Base-by-base conservation (phyloP, 2,113 vertebrate genomes). In the Microcebus griseorufus region DNA sequence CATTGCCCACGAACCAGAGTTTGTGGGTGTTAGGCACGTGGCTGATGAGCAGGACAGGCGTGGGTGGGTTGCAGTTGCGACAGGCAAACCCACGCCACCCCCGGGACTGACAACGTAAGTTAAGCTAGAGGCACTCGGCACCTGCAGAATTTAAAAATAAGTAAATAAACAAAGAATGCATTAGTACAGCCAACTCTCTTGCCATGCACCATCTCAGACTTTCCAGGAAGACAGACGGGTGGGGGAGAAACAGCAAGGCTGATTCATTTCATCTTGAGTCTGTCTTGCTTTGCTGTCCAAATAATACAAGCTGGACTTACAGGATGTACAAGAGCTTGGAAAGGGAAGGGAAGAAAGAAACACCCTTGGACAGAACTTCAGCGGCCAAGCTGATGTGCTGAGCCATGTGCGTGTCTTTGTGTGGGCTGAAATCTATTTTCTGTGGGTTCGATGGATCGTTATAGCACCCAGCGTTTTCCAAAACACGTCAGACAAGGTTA, bases 391-490 rank as follows among this genome's bases (percentile, higher is more conserved):
- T 14, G 18, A 69, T 55, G 85, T 1, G 69, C 96, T 85, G 34
- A 78, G 62, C 53, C 53, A 4, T 2, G 0, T 34, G 94, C 75
- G 0, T 0, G 0, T 22, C 94, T 82, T 29, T 39, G 72, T 92
- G 97, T 82, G 81, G 55, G 29, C 83, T 90, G 73, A 88, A 97
- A 90, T 90, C 78, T 82, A n/a, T 65, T 93, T 62, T 97, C 32
- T 6, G 7, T 73, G 82, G 88, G 97, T 98, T 97, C 34, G 22
- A 55, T 0, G 53, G 97, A 96, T 98, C 98, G 90, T 65, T 95
- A 91, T 64, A 96, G 95, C 97, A 97, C 98, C 98, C 98, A 97
- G 5, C 69, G 32, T 97, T 97, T 97, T 97, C 98, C 98, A 97
- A 76, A 96, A 97, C 98, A 81, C 23, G 65, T 98, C 98, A 98